These are phyloP conservation scores for Drosophila buzzatii DNA, from an alignment of 2,888 invertebrate species.

Conservation along the genomic window DNA sequence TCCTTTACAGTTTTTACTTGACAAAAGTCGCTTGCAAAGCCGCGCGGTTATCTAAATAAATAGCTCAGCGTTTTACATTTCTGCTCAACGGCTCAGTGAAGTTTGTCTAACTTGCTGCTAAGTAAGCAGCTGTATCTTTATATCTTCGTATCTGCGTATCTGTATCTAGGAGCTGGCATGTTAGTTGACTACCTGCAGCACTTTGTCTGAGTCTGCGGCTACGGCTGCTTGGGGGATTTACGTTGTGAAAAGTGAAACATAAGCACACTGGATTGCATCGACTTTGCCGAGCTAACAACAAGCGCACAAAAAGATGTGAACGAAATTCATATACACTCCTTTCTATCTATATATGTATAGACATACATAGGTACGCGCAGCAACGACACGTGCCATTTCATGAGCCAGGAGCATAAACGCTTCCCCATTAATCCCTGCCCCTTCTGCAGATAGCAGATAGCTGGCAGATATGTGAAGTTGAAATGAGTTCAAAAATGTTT, in stretches of 20 bases:
- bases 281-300: constrained; percentile 53
- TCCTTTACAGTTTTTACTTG: constrained; percentile 53
- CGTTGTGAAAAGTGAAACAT: constrained; percentile 81
- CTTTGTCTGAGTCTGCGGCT: constrained; percentile 58
- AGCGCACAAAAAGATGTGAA: constrained; percentile 30
- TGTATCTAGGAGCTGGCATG: constrained; percentile 29
- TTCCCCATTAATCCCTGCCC: constrained; percentile 11
- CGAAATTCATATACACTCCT: constrained; percentile 24
- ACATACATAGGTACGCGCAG: constrained; percentile 19
- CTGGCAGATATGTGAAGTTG: constrained; percentile 58
- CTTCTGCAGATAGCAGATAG: constrained; percentile 23
- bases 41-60: constrained; percentile 70
- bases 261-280: constrained; percentile 77
- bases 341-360: constrained; percentile 16
- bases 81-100: constrained; percentile 50
- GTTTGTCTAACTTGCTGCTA: constrained; percentile 61
- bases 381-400: constrained; percentile 77
- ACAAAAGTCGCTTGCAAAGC: constrained; percentile 33
- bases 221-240: constrained; percentile 68
- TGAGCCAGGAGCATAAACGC: constrained; percentile 64
- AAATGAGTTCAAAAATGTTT: constrained; percentile 81
- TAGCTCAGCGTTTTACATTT: constrained; percentile 71
- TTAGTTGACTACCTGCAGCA: constrained; percentile 33
- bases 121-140: constrained; percentile 31
- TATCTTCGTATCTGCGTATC: constrained; percentile 29